Base-by-base conservation (phyloP, 1,140 invertebrate species). In the Cyclargus thomasi region DNA sequence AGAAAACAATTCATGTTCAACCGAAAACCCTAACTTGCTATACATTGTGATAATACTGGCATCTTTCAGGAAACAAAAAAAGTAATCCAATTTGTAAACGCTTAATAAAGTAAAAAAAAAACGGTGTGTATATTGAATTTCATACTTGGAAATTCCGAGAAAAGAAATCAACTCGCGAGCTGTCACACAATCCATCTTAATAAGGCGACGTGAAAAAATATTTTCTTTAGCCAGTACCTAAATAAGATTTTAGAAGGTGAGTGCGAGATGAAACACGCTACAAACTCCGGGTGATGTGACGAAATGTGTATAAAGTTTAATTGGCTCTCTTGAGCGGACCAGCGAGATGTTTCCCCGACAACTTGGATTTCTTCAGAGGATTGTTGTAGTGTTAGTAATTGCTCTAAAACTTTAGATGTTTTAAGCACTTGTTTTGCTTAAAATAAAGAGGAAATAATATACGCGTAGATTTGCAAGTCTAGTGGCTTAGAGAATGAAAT, bases 111-210 rank as follows among this genome's bases (percentile, higher is more conserved):
- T 29, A 5, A 29, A 6, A 29, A 6, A 29, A 29, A 29, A 29
- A 5, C 23, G 29, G 29, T 29, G 29, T 29, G 29, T 29, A 6
- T 29, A 47, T 47, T 47, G 39, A 47, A 47, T 47, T 47, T 47
- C 39, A 47, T 47, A 47, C 14, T 47, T 47, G 14, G 39, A 47
- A 47, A 47, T 16, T 2, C 39, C 39, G 10, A 47, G 14, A 47
- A 47, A 47, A 47, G 39, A 47, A 47, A 47, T 47, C 39, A 47
- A 47, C 10, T 14, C 39, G 14, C 39, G 39, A 59, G 55, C 55
- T 59, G 55, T 20, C 55, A 59, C 17, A 59, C 55, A 59, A 59
- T 59, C 55, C 55, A 59, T 59, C 55, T 59, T 59, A 59, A 59
- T 59, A 59, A 59, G 7, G 20, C 17, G 55, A 57, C 55, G 55